Percentiles rank a stretch among this genome's conserved stretches.
Conservation (phyloP, 2,797 vertebrate genomes). For the Xiphophorus birchmanni region DNA sequence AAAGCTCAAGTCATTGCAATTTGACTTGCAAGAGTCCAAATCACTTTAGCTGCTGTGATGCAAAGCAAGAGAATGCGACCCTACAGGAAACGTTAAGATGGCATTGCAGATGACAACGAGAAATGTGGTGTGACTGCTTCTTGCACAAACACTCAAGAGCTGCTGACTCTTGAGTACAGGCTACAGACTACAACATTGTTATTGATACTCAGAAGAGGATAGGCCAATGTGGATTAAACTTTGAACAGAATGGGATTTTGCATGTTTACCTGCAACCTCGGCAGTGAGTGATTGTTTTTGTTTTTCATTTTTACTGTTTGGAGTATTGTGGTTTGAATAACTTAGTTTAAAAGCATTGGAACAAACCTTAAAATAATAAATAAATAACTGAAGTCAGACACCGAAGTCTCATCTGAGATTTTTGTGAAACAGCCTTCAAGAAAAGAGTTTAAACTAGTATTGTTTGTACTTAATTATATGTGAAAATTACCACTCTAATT, state of each 20-base stretch:
- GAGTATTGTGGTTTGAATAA: conserved; percentile 1
- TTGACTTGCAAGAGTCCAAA: background rate
- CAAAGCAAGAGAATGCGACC: conserved; percentile 59
- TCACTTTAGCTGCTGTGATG: background rate
- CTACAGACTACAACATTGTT: background rate
- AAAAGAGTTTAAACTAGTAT: background rate
- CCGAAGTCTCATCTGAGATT: background rate
- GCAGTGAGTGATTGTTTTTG: conserved; percentile 23
- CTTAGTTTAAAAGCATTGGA: background rate
- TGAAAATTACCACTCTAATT: background rate
- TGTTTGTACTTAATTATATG: background rate
- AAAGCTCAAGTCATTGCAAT: background rate
- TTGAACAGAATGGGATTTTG: background rate
- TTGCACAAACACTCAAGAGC: background rate
- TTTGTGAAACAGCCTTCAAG: background rate
- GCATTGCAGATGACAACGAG: background rate
- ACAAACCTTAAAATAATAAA: background rate
- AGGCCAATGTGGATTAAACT: background rate
- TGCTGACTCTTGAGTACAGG: background rate
- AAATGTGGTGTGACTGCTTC: conserved; percentile 33
- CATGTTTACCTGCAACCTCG: background rate
- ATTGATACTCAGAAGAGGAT: background rate
- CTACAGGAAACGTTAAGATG: conserved; percentile 53
- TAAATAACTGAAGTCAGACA: background rate
- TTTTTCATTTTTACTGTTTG: background rate